Evolutionary conservation across 2,113 vertebrate genomes (phyloP).

Genomic region (Tachysurus fulvidraco): DNA sequence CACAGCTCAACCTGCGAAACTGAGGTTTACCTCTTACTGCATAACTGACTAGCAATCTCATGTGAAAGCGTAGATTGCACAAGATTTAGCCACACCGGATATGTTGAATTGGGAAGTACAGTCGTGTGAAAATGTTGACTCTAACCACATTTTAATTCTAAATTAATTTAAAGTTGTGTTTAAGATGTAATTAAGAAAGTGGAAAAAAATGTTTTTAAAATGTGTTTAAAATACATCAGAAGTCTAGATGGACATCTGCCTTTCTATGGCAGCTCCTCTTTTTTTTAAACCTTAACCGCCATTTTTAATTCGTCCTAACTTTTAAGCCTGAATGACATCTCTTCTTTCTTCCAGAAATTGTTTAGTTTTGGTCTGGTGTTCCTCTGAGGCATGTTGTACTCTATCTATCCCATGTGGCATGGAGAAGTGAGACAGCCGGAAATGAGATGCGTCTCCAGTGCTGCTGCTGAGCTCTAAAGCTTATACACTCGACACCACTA

Average conservation of each 20-base stretch:
- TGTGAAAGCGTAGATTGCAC: neutral
- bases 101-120: conserved; percentile 12
- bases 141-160: neutral
- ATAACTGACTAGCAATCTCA: conserved; percentile 39
- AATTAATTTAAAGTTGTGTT: neutral
- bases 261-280: neutral
- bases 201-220: neutral
- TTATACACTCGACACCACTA: neutral
- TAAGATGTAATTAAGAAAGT: neutral
- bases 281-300: neutral
- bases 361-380: conserved; percentile 7
- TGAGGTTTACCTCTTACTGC: conserved; percentile 36
- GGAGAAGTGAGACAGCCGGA: conserved; percentile 54
- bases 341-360: neutral
- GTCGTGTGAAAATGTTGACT: conserved; percentile 8
- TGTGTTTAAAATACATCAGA: neutral
- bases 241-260: neutral
- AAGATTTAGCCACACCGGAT: neutral
- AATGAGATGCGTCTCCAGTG: conserved; percentile 49
- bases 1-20: neutral
- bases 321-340: neutral
- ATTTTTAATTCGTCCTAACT: neutral
- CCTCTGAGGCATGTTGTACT: neutral
- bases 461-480: conserved; percentile 5
- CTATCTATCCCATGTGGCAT: conserved; percentile 38